Percentiles rank a stretch among this genome's conserved stretches.
These are phyloP conservation scores for Tragelaphus oryx DNA, from an alignment of 2,797 vertebrate species.

Conservation along the genomic window DNA sequence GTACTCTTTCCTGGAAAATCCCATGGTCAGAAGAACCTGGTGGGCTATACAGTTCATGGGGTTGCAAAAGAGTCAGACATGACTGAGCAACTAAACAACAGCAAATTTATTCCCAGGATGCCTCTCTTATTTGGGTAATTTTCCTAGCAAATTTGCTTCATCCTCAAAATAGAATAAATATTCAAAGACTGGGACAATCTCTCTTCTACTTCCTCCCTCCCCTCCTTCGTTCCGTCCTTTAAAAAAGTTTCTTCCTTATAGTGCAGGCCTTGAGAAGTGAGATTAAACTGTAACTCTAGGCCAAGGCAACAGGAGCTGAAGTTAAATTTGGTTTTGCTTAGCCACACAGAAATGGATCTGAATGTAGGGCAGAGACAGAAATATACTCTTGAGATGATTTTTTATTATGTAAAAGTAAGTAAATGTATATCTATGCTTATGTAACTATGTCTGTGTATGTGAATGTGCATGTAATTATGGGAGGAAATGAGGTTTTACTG, in stretches of 20 bases:
- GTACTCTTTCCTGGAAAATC: not conserved
- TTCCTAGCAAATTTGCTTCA: not conserved
- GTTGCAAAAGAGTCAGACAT: not conserved
- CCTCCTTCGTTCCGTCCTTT: not conserved
- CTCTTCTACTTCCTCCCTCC: not conserved
- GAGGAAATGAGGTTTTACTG: not conserved
- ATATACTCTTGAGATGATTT: not conserved
- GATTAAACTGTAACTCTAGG: not conserved
- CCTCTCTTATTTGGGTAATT: not conserved
- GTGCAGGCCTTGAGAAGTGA: not conserved
- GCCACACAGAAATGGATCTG: not conserved
- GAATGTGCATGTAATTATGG: not conserved
- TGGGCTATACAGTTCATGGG: not conserved
- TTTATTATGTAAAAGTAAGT: not conserved
- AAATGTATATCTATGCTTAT: not conserved
- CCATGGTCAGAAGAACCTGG: not conserved
- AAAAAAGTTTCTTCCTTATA: not conserved
- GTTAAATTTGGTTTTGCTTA: constrained; percentile 5
- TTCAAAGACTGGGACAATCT: not conserved
- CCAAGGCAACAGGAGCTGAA: not conserved
- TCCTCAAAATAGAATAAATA: not conserved
- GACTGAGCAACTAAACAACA: not conserved
- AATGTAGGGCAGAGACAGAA: not conserved
- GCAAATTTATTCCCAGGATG: not conserved
- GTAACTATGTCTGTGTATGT: not conserved